These are phyloP conservation scores for Agrotis segetum DNA, from an alignment of 2,888 invertebrate species.

Conservation along the genomic window DNA sequence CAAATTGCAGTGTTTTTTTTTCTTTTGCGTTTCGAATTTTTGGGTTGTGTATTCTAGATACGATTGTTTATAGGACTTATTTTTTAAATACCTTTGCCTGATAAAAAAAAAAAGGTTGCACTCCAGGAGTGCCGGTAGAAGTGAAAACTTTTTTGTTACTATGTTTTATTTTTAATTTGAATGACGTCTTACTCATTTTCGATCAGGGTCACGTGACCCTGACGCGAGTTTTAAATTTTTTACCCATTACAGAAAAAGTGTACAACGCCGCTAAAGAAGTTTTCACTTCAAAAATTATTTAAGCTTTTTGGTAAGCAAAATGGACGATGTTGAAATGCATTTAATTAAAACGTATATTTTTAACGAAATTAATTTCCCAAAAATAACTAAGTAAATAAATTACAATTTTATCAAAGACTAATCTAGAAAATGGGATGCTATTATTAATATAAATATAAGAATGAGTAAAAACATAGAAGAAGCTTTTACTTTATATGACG, in stretches of 20 bases:
- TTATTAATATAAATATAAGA: slow-evolving; percentile 1
- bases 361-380: background rate
- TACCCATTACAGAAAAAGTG: no score
- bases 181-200: no score
- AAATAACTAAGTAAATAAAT: background rate
- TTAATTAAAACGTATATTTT: background rate
- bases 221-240: no score
- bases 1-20: slow-evolving; percentile 3
- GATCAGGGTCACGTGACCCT: no score
- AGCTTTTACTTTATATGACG: background rate
- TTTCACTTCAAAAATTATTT: no score
- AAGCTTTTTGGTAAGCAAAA: slow-evolving; percentile 18
- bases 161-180: no score
- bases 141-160: no score
- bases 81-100: slow-evolving; percentile 28
- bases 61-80: slow-evolving; percentile 26
- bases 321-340: background rate
- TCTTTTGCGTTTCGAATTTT: background rate
- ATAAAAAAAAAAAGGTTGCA: no score
- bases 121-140: no score
- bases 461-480: slow-evolving; percentile 1
- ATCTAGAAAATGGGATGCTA: no score
- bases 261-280: no score
- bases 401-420: background rate
- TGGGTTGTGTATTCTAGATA: slow-evolving; percentile 1